Evolutionary conservation across 2,113 vertebrate species (phyloP), one percentile per base, ranked within the genome.

Genomic region (Macquaria ambigua): DNA sequence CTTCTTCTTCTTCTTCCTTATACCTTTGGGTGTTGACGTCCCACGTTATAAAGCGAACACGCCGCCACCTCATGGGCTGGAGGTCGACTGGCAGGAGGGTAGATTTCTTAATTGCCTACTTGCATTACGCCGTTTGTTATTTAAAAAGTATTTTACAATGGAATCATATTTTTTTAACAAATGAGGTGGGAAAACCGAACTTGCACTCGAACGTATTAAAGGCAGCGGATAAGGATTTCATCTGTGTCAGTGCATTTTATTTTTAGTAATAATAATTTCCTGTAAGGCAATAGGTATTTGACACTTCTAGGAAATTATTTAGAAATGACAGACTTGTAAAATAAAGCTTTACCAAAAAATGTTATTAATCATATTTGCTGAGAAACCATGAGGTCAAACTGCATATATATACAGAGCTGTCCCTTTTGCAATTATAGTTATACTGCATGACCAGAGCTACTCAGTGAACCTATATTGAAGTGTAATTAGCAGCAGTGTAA

Each of bases 31-130:
- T 28, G 28, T 66, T 8, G 31, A 48, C 1, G 11, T 11, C 21
- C 21, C 23, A 14, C 2, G 4, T 18, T 39, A 7, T 39, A 56
- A 12, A 6, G 15, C 4, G 1, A 8, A 39, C n/a, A 74, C 11
- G 55, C 48, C 34, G 90, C 89, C 89, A 5, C 77, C 88, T 64
- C 0, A 53, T 61, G 92, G 87, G 0, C 56, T 64, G 77, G 58
- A 70, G 25, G 55, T 1, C 43, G 37, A 9, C 62, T 64, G 34
- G 18, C 20, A 18, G 7, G 7, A 20, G 11, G 8, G 25, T 11
- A 6, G 14, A 1, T n/a, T 25, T 68, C n/a, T 46, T 68, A 16
- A 23, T 43, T 58, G 3, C 1, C 23, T 14, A 21, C 1, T 39
- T 20, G 9, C 63, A 68, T 77, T 15, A 31, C 39, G 8, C 2